A percentile compares a stretch with the other conserved stretches of the same genome.
Conservation (phyloP, 2,797 vertebrate species). For the Hybognathus amarus region DNA sequence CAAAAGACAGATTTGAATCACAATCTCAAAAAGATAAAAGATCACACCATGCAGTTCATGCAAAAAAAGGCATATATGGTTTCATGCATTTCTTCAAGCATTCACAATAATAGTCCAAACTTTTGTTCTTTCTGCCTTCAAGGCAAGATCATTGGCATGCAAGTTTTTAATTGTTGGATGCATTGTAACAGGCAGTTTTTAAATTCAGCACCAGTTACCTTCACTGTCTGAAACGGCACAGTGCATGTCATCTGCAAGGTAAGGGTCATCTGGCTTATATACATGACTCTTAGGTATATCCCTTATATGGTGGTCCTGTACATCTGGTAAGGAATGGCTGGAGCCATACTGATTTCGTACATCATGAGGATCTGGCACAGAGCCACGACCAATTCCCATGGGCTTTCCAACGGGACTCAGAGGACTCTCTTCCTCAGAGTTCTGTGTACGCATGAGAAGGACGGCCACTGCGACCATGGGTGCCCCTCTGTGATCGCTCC, state of each 20-base stretch:
- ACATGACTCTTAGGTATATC: conserved; percentile 93
- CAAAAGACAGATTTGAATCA: conserved; percentile 66
- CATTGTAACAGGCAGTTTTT: conserved; percentile 61
- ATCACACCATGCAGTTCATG: conserved; percentile 53
- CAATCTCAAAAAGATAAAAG: conserved; percentile 56
- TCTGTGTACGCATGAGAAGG: conserved; percentile 90
- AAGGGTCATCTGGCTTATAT: conserved; percentile 96
- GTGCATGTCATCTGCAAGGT: conserved; percentile 96
- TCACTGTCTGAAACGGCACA: conserved; percentile 99
- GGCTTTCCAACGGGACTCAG: conserved; percentile 93
- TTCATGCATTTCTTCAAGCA: conserved; percentile 72
- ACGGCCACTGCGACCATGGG: conserved; percentile 82
- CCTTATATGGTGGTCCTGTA: conserved; percentile 97
- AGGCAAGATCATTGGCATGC: conserved; percentile 73
- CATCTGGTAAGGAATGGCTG: conserved; percentile 98
- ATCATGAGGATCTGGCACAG: conserved; percentile 84
- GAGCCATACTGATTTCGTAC: conserved; percentile 95
- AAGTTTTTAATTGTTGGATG: conserved; percentile 62
- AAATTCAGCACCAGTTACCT: conserved; percentile 96
- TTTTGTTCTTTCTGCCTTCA: conserved; percentile 57
- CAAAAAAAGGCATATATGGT: conserved; percentile 77
- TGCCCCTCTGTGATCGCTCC: conserved; percentile 88
- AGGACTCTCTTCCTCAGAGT: conserved; percentile 96
- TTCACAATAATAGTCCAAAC: conserved; percentile 57
- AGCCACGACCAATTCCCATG: conserved; percentile 82